These are phyloP conservation scores for Noctua fimbriata DNA, from an alignment of 2,888 invertebrate species.

Conservation along the genomic window DNA sequence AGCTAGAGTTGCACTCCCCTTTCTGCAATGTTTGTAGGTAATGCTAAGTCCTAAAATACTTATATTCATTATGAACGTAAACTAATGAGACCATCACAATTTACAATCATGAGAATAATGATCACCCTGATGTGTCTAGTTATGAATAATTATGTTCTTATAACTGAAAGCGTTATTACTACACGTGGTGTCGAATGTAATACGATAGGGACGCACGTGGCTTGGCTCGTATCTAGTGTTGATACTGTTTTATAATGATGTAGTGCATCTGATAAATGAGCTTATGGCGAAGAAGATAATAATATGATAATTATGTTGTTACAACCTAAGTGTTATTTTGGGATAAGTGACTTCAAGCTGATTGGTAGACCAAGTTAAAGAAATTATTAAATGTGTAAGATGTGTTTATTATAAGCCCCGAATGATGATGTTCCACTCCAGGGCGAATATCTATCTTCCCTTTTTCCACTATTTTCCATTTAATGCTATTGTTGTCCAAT, in stretches of 20 bases:
- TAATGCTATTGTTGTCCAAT: not conserved
- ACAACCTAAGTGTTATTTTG: not conserved
- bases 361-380: not conserved
- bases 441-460: not conserved
- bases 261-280: slow-evolving; percentile 28
- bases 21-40: not conserved
- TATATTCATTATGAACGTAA: not conserved
- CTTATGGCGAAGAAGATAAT: not conserved
- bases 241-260: not conserved
- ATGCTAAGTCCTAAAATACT: not conserved
- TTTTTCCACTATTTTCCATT: not conserved
- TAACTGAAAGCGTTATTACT: slow-evolving; percentile 10
- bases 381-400: not conserved
- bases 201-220: slow-evolving; percentile 52
- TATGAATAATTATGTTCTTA: slow-evolving; percentile 16
- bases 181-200: slow-evolving; percentile 37
- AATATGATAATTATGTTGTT: not conserved
- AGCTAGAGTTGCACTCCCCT: not conserved
- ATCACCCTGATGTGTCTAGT: slow-evolving; percentile 2
- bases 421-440: not conserved
- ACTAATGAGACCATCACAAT: not conserved
- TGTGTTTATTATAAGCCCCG: not conserved
- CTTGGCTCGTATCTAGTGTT: not conserved
- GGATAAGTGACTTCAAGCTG: not conserved
- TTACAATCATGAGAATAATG: slow-evolving; percentile 12